Percentiles rank a stretch among this genome's conserved stretches.
Evolutionary conservation across 2,113 vertebrate genomes (phyloP).

Genomic region (Xerus inauris): DNA sequence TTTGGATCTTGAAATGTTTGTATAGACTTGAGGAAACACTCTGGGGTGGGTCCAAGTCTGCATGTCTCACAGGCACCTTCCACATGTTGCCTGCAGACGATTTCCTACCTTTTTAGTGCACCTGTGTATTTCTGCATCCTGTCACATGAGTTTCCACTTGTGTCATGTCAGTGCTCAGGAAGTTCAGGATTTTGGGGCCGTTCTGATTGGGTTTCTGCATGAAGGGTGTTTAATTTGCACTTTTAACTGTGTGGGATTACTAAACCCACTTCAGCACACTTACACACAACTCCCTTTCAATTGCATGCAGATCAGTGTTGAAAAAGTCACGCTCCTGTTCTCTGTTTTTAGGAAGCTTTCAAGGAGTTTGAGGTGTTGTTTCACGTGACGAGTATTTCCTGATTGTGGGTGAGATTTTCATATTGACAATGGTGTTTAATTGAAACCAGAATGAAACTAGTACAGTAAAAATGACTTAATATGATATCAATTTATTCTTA

Average conservation of each 20-base stretch:
- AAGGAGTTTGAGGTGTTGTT: neutral
- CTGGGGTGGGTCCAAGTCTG: neutral
- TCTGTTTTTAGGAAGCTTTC: neutral
- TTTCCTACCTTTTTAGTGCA: neutral
- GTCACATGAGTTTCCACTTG: neutral
- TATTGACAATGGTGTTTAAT: neutral
- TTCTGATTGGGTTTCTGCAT: neutral
- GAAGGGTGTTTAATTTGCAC: neutral
- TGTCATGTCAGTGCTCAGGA: neutral
- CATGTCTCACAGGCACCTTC: neutral
- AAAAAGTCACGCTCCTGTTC: neutral
- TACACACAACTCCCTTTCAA: neutral
- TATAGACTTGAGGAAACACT: neutral
- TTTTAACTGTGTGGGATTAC: neutral
- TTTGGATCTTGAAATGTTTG: neutral
- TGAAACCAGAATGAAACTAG: neutral
- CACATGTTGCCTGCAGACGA: neutral
- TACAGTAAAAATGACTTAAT: neutral
- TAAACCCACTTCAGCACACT: neutral
- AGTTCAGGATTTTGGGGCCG: neutral
- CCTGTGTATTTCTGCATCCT: neutral
- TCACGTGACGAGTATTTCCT: neutral
- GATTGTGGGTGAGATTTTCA: neutral
- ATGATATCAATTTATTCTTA: neutral
- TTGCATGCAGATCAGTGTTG: neutral